Base-by-base conservation (phyloP, 2,113 vertebrate species). In the Uropsilus gracilis region DNA sequence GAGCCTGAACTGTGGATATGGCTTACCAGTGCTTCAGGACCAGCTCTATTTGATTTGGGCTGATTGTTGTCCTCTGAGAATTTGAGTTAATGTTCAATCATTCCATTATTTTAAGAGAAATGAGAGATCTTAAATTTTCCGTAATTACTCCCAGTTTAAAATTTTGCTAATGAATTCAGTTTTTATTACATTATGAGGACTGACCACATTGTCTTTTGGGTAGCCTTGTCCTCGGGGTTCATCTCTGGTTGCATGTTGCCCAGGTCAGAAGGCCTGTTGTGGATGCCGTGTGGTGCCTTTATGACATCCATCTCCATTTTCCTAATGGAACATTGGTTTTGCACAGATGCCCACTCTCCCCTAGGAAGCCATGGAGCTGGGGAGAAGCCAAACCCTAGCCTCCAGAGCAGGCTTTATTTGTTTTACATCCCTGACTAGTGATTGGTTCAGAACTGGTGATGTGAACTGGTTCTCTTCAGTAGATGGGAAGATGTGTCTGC, bases 1-100 rank as follows among this genome's bases (percentile, higher is more conserved):
- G 6, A 17, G 28, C 14, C 13, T 0, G 0, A 8, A 26, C 14
- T 18, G 0, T 7, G 42, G 17, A 30, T 1, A 30, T 32, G 30
- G 2, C 64, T n/a, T 7, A 55, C 28, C 24, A 22, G 16, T 71
- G 13, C 4, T 57, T 10, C 4, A 32, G 28, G 46, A 16, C 37
- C 57, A 24, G 7, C 26, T 20, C 16, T 6, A 0, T n/a, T 4
- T 12, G 26, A 12, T 59, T n/a, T 64, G 32, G 24, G 16, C 34
- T 50, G 53, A 66, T 46, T 30, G 22, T 64, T 57, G 44, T 20
- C 30, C 18, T 9, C 12, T 44, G 59, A 46, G 39, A 55, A 64
- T 61, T 42, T 16, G 22, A 76, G 17, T 57, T 44, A 37, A 53
- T n/a, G 16, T 42, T 83, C 11, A 17, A 46, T 59, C 18, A 30